Evolutionary conservation across 2,797 vertebrate genomes (phyloP).

Genomic region (Perodicticus potto): DNA sequence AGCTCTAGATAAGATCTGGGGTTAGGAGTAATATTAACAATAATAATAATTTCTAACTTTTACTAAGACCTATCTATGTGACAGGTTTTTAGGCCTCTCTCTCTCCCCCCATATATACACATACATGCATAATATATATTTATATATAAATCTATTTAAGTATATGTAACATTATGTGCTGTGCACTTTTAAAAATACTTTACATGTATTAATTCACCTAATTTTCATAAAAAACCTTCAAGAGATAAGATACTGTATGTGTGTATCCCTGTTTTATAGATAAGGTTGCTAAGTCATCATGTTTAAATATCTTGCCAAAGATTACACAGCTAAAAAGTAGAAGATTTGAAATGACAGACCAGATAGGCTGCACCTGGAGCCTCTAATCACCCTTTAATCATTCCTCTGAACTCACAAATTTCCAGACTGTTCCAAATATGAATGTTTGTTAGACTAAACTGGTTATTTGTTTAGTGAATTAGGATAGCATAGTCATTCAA

Average conservation of each 20-base stretch:
- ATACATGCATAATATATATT: neutral
- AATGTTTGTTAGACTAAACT: neutral
- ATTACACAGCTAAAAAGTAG: neutral
- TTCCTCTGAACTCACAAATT: constrained; percentile 14
- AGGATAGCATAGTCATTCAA: constrained; percentile 7
- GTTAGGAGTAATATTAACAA: constrained; percentile 19
- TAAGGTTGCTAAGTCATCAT: neutral
- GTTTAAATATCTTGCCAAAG: constrained; percentile 28
- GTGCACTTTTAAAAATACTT: constrained; percentile 43
- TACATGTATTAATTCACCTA: neutral
- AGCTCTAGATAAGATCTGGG: neutral
- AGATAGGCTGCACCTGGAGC: neutral
- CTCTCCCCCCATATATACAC: neutral
- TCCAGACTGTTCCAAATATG: constrained; percentile 6
- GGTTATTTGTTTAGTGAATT: constrained; percentile 30
- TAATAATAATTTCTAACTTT: neutral
- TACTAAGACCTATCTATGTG: constrained; percentile 24
- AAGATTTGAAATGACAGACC: constrained; percentile 41
- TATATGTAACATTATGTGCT: constrained; percentile 1
- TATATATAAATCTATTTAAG: neutral
- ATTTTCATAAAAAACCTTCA: constrained; percentile 33
- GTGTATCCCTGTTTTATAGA: neutral
- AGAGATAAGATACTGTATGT: neutral
- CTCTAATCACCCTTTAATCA: neutral
- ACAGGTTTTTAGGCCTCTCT: neutral